Percentiles rank a stretch among this genome's conserved stretches.
phyloP scores from a whole-genome alignment of 2,797 vertebrate species.

The Choloepus didactylus region DNA sequence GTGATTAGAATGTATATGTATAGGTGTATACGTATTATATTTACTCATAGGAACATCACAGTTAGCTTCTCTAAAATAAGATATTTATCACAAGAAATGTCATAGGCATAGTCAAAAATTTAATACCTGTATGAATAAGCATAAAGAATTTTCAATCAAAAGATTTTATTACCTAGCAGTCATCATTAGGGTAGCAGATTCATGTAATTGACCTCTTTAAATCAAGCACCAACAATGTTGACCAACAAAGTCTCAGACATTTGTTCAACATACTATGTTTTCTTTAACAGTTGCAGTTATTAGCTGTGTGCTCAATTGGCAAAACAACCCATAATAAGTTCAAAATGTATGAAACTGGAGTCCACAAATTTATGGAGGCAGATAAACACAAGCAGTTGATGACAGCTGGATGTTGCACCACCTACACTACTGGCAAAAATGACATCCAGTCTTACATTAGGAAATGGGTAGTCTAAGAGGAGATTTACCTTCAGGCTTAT shows the following conservation, averaged over 20 bases:
- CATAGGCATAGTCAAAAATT: not conserved
- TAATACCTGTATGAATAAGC: not conserved
- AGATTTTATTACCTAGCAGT: not conserved
- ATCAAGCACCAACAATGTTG: not conserved
- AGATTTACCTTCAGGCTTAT: not conserved
- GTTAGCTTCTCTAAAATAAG: not conserved
- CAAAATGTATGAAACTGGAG: not conserved
- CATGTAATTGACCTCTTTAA: conserved; percentile 31
- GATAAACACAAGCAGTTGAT: not conserved
- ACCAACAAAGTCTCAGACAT: not conserved
- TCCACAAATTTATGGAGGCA: not conserved
- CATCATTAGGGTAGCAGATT: not conserved
- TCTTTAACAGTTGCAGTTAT: not conserved
- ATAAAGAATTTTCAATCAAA: conserved; percentile 8
- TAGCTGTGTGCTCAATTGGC: not conserved
- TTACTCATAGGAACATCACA: not conserved
- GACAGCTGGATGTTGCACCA: not conserved
- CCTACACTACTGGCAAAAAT: not conserved
- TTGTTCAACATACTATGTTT: not conserved
- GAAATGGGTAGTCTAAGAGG: not conserved
- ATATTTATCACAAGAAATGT: not conserved
- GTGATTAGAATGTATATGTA: not conserved
- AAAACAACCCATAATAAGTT: not conserved
- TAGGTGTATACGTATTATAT: not conserved
- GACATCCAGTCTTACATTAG: not conserved